phyloP scores from a whole-genome alignment of 2,797 vertebrate genomes.

The Odontamblyopus rebecca region DNA sequence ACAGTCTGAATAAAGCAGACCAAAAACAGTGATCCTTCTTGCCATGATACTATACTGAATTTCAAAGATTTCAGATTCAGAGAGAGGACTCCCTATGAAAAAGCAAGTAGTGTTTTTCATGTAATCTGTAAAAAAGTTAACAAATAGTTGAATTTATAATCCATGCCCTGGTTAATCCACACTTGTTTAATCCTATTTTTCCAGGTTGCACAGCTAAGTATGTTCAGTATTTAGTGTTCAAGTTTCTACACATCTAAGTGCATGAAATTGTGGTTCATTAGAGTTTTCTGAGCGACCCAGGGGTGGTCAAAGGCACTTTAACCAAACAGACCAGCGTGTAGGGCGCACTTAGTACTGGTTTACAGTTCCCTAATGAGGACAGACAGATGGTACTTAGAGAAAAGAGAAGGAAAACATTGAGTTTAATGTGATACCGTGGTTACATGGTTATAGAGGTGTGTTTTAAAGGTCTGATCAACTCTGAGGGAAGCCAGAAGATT shows the following conservation, averaged over 20 bases:
- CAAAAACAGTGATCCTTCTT: not conserved
- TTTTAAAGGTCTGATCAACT: conserved; percentile 1
- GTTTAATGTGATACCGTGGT: not conserved
- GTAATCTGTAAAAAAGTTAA: too few species aligned
- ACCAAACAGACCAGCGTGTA: not conserved
- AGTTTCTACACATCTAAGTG: not conserved
- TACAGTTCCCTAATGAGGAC: not conserved
- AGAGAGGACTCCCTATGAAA: not conserved
- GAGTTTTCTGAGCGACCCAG: not conserved
- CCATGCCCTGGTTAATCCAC: not conserved
- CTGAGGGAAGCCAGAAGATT: not conserved
- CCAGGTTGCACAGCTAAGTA: not conserved
- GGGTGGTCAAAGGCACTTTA: not conserved
- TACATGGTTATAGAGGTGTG: not conserved
- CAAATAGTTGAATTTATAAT: not conserved
- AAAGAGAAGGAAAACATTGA: not conserved
- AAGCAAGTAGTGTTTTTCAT: not conserved
- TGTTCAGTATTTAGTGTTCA: not conserved
- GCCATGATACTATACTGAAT: not conserved
- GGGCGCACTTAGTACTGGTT: not conserved
- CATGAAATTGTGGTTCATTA: not conserved
- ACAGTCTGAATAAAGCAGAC: not conserved
- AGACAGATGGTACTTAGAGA: not conserved
- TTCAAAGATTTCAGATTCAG: not conserved
- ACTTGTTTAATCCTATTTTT: not conserved